Conservation (phyloP, 2,113 vertebrate genomes). For the Plecotus auritus region DNA sequence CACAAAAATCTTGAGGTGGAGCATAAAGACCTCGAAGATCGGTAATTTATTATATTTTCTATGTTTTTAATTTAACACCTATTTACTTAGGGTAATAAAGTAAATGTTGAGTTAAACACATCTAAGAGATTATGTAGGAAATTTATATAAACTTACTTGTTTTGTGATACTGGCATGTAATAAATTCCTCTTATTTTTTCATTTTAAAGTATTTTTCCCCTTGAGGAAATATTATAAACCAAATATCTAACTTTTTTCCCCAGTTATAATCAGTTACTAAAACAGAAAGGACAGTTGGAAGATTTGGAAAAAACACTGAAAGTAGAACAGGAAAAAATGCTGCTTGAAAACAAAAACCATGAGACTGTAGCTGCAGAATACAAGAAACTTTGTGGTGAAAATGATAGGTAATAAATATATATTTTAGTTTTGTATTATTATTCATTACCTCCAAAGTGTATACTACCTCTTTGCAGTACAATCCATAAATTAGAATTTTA, state of each 20-base stretch:
- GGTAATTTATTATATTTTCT: constrained; percentile 77
- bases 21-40: constrained; percentile 95
- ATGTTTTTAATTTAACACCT: background rate
- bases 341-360: constrained; percentile 89
- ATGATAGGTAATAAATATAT: constrained; percentile 86
- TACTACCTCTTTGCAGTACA: background rate
- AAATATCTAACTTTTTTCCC: background rate
- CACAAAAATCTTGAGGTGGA: constrained; percentile 96
- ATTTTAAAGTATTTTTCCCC: constrained; percentile 26
- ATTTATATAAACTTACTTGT: constrained; percentile 7
- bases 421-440: constrained; percentile 1
- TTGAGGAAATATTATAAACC: constrained; percentile 24
- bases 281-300: constrained; percentile 94
- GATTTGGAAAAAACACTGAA: constrained; percentile 93
- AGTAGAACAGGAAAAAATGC: constrained; percentile 92
- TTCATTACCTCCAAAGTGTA: background rate
- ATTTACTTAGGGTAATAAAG: background rate
- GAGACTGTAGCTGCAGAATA: constrained; percentile 88
- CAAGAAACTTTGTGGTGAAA: constrained; percentile 91
- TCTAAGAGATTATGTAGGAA: background rate
- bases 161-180: background rate
- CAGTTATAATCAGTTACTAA: constrained; percentile 95
- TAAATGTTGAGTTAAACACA: background rate
- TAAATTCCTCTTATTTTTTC: background rate
- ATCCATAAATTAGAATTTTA: constrained; percentile 6